A percentile compares a stretch with the other conserved stretches of the same genome.
phyloP scores from a whole-genome alignment of 2,797 vertebrate species.

The Centroberyx gerrardi region DNA sequence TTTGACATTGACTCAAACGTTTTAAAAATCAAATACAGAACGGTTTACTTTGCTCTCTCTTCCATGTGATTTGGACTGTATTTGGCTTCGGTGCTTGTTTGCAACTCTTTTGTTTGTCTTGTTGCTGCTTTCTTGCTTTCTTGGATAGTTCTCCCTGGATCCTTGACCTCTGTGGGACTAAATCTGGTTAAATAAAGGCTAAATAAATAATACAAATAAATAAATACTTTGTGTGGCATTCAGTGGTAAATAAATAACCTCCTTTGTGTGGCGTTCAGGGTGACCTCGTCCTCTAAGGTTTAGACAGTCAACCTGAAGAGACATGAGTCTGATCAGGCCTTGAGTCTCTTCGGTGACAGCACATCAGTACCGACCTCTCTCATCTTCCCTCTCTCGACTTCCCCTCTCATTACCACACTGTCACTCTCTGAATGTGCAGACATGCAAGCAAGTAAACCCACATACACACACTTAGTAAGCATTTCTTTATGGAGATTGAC shows the following conservation, averaged over 20 bases:
- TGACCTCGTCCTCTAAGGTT: constrained; percentile 39
- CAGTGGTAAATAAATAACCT: constrained; percentile 14
- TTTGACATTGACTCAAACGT: too few species aligned
- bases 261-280: constrained; percentile 9
- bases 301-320: constrained; percentile 44
- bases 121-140: constrained; percentile 18
- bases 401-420: constrained; percentile 66
- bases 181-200: neutral
- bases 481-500: constrained; percentile 68
- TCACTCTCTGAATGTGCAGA: constrained; percentile 59
- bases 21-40: neutral
- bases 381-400: constrained; percentile 41
- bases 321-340: constrained; percentile 59
- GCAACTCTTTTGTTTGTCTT: neutral
- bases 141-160: neutral
- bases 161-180: neutral
- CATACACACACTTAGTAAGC: constrained; percentile 39
- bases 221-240: constrained; percentile 13
- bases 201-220: constrained; percentile 15
- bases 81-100: constrained; percentile 19
- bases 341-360: constrained; percentile 69
- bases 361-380: constrained; percentile 52
- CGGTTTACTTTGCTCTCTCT: constrained; percentile 20
- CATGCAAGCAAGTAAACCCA: constrained; percentile 49
- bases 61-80: constrained; percentile 27